Evolutionary conservation across 1,140 invertebrate genomes (phyloP), one percentile per base, ranked within the genome.

Genomic region (Lepidotrigona ventralis): DNA sequence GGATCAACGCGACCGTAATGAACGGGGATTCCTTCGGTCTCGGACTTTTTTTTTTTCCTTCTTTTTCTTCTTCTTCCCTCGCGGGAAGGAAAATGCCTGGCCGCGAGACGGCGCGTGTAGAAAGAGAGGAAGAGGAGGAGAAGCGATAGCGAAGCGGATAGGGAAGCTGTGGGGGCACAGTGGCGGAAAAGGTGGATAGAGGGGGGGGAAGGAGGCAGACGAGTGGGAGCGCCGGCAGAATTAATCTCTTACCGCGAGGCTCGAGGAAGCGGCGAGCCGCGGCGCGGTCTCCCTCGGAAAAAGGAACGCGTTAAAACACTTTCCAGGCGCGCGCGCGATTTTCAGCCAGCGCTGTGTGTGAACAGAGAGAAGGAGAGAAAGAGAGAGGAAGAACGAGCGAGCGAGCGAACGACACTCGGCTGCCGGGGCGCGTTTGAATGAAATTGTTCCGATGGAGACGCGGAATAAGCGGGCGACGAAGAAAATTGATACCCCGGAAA

Each of bases 231-330:
- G 58, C 23, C 23, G 81, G 83, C 79, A 82, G 87, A 89, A 89
- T 90, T 89, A 90, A 89, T 89, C 89, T 87, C 79, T 83, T 82
- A 86, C 77, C 85, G 53, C 58, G 89, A 76, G 78, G 84, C 86
- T 90, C 88, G 85, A 83, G 85, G 88, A 88, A 90, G 81, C 87
- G 68, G 69, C 51, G 58, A 69, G 23, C 77, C 64, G 78, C 79
- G 70, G 77, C 70, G 75, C 81, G 71, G 33, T 77, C 53, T 70
- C 39, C 39, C 53, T 69, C 80, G 46, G 64, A 70, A 66, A 83
- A 78, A 82, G 73, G 72, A 82, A 76, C 80, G 64, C 80, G 80
- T 82, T 77, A 60, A 77, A 82, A 75, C 73, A 82, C 80, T 77
- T 77, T 70, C 64, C 73, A 58, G 60, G 58, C 70, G 71, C 29